Evolutionary conservation across 2,888 invertebrate genomes (phyloP).

Genomic region (Scrobipalpa atriplicella): DNA sequence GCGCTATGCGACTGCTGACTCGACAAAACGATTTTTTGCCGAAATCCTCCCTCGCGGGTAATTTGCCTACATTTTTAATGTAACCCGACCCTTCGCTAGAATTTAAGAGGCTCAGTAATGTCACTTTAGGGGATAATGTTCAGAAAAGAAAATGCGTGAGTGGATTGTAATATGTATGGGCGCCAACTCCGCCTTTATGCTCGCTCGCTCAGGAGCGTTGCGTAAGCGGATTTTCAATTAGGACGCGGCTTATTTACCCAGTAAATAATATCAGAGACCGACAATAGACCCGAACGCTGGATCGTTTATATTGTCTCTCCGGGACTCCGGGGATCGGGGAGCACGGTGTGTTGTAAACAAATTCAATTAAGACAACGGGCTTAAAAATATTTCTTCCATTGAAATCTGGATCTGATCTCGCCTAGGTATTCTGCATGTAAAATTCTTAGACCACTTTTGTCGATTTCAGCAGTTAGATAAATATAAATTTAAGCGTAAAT

Average conservation of each 20-base stretch:
- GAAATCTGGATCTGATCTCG: no score
- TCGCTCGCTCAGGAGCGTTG: constrained; percentile 27
- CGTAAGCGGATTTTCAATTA: constrained; percentile 33
- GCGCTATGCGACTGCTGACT: constrained; percentile 22
- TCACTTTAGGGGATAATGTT: constrained; percentile 41
- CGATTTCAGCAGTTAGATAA: no score
- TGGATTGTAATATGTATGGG: constrained; percentile 37
- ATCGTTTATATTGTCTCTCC: constrained; percentile 3
- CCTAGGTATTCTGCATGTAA: no score
- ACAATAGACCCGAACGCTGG: background rate
- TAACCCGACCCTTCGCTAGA: constrained; percentile 45
- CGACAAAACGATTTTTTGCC: constrained; percentile 36
- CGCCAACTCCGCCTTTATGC: constrained; percentile 22
- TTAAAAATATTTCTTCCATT: background rate
- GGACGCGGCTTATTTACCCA: constrained; percentile 20
- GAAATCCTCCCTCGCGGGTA: constrained; percentile 39
- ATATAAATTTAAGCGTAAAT: no score
- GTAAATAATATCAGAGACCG: constrained; percentile 23
- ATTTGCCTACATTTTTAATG: constrained; percentile 54
- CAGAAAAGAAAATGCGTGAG: constrained; percentile 36
- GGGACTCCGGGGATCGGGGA: background rate
- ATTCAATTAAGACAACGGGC: constrained; percentile 4
- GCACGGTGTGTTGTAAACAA: constrained; percentile 9
- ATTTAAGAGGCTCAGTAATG: constrained; percentile 38
- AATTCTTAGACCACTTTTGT: no score